Base-by-base conservation (phyloP, 2,888 invertebrate species). In the Steinernema carpocapsae region DNA sequence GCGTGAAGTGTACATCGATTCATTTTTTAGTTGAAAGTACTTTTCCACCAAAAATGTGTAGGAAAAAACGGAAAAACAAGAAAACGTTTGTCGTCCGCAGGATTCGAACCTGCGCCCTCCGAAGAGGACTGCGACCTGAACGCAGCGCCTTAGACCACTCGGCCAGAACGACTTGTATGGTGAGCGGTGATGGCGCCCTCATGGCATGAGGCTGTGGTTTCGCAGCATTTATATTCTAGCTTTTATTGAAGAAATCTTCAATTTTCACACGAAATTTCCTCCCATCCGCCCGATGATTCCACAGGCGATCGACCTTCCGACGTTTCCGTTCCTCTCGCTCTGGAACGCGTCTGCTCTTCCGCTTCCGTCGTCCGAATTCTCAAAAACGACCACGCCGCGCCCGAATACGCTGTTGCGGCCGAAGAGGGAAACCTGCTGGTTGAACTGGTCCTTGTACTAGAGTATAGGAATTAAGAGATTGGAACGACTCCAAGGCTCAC, bases 121-220 rank as follows among this genome's bases (percentile, higher is more conserved):
- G 80, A 80, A 83, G 83, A 79, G 82, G 93, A 93, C 92, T 92
- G 91, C 92, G 91, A 92, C 92, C 92, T 91, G 91, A 92, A 91
- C 90, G 91, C 91, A 89, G 91, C 93, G 93, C 93, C 93, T 93
- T 93, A 93, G 93, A 93, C 93, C 93, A 92, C 93, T 93, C 84
- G 85, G 84, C 84, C 85, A 85, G 80, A 82, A 80, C 51, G 51
- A 51, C 51, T 17, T 12, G 12, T 56, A n/a, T 56, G 12, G 59
- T 42, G 32, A 73, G 71, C 71, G 71, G 45, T 72, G 24, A 17
- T 19, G 37, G 12, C 19, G 29, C 24, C 72, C n/a, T 59, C 7
- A 12, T 72, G 17, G 17, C 22, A 72, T 72, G 24, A 22, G 12
- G 14, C 2, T 29, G 26, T n/a, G n/a, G n/a, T 43, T 14, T 43